phyloP scores from a whole-genome alignment of 2,888 invertebrate genomes.

The Celastrina argiolus region DNA sequence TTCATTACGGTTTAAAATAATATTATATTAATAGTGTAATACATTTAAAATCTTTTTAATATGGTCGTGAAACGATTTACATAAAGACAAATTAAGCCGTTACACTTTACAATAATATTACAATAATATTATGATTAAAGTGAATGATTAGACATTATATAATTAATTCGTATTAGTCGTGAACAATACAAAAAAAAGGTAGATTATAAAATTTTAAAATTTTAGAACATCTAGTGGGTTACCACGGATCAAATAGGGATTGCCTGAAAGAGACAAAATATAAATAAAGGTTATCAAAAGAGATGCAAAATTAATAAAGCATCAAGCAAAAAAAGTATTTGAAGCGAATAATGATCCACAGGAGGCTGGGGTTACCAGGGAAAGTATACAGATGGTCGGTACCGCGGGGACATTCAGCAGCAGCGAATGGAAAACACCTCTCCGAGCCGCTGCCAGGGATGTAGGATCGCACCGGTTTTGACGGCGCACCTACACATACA shows the following conservation, averaged over 20 bases:
- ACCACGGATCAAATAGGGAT: not conserved
- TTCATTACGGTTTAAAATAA: not conserved
- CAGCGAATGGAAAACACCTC: constrained; percentile 59
- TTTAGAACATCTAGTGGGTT: not conserved
- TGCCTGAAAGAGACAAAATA: constrained; percentile 1
- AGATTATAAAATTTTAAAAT: not conserved
- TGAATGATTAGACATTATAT: too few relatives aligned
- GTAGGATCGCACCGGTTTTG: constrained; percentile 63
- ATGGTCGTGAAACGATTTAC: not conserved
- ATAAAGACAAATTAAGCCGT: not conserved
- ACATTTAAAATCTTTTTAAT: not conserved
- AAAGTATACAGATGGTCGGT: constrained; percentile 65
- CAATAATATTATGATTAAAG: not conserved
- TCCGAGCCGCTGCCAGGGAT: constrained; percentile 59
- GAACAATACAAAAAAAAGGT: not conserved
- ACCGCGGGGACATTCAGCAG: constrained; percentile 54
- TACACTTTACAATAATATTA: not conserved
- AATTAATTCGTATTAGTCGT: too few relatives aligned
- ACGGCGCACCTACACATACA: constrained; percentile 65
- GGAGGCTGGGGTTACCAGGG: constrained; percentile 54
- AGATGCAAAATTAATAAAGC: constrained; percentile 31
- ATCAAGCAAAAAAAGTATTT: constrained; percentile 42
- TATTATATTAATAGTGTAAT: not conserved
- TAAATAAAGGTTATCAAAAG: constrained; percentile 1
- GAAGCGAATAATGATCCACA: constrained; percentile 45